A percentile compares a stretch with the other conserved stretches of the same genome.
phyloP scores from a whole-genome alignment of 2,113 vertebrate species.

The Myrmecophaga tridactyla region DNA sequence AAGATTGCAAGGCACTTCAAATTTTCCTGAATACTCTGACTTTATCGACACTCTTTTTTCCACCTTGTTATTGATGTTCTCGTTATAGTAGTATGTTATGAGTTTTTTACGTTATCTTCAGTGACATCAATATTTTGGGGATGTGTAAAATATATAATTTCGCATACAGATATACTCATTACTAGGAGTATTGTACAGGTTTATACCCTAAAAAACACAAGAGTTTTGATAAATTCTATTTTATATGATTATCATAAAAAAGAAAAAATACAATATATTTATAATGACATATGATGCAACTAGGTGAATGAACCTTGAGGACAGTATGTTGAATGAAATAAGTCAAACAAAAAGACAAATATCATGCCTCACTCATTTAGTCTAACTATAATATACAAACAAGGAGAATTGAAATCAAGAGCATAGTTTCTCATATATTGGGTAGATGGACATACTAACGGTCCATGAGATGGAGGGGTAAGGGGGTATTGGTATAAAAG shows the following conservation, averaged over 20 bases:
- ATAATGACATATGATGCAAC: neutral
- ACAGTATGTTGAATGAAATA: too few relatives aligned
- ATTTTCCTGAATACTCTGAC: constrained; percentile 1
- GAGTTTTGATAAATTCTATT: constrained; percentile 33
- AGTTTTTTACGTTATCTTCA: constrained; percentile 39
- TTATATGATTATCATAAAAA: neutral
- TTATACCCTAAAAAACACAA: neutral
- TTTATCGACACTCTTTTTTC: constrained; percentile 3
- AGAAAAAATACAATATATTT: neutral
- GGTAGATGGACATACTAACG: too few relatives aligned
- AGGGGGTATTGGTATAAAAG: too few relatives aligned
- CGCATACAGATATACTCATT: neutral
- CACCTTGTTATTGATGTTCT: neutral
- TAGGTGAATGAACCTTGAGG: too few relatives aligned
- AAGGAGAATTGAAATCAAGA: too few relatives aligned
- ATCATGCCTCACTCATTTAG: too few relatives aligned
- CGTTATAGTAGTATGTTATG: neutral
- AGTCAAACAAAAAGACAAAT: too few relatives aligned
- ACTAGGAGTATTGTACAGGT: neutral
- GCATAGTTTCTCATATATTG: too few relatives aligned
- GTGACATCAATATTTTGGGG: neutral
- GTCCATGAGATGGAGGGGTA: too few relatives aligned
- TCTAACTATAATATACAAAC: too few relatives aligned
- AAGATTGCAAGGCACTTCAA: constrained; percentile 48
- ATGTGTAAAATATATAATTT: constrained; percentile 22